phyloP scores from a whole-genome alignment of 1,140 invertebrate species.

The Lamellibrachia luymesi region DNA sequence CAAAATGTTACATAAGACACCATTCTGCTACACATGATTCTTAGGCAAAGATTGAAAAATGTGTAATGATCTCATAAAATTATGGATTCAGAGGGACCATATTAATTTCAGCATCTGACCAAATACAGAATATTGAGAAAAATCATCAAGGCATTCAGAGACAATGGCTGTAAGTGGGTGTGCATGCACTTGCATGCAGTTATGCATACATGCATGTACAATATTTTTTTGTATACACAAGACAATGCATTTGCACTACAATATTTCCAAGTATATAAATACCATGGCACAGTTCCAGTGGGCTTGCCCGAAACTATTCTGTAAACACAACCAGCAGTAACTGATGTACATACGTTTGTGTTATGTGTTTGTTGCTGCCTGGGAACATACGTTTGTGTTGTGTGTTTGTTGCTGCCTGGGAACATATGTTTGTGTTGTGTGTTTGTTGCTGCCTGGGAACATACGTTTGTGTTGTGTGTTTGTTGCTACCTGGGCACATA shows the following conservation, averaged over 20 bases:
- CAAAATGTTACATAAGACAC: background rate
- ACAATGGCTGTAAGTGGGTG: too few species aligned
- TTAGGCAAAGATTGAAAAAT: background rate
- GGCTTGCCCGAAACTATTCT: background rate
- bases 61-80: background rate
- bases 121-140: too few species aligned
- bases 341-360: background rate
- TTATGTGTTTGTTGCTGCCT: background rate
- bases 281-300: background rate
- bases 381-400: background rate
- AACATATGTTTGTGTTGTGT: background rate
- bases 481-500: background rate
- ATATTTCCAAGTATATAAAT: background rate
- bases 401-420: background rate
- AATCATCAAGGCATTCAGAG: too few species aligned
- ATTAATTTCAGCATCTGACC: too few species aligned
- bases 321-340: background rate
- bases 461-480: background rate
- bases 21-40: background rate
- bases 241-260: background rate
- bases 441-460: background rate
- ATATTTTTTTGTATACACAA: background rate
- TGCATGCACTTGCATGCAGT: too few species aligned
- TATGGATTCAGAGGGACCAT: background rate
- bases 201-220: too few species aligned